These are phyloP conservation scores for Sebastes ruberrimus DNA, from an alignment of 2,797 vertebrate genomes.

Conservation along the genomic window DNA sequence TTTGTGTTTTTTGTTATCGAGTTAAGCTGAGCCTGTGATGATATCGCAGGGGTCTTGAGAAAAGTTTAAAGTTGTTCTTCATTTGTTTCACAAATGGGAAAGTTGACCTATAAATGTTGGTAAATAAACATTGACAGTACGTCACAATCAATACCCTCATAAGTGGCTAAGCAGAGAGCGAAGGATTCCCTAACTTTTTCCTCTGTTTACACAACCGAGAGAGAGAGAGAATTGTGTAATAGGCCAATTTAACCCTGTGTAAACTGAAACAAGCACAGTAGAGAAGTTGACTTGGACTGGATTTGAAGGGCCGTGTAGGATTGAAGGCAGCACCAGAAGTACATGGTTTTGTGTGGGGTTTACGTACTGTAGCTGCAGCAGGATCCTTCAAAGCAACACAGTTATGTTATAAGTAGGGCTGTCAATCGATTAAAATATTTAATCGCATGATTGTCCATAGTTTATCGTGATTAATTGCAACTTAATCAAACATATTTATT, in stretches of 20 bases:
- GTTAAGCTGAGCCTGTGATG: neutral
- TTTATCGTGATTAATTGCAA: too few relatives aligned
- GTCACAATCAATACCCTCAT: neutral
- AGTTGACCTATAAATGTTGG: neutral
- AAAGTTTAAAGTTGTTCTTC: neutral
- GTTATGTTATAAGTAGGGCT: neutral
- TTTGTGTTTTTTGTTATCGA: neutral
- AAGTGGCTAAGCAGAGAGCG: neutral
- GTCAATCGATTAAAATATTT: too few relatives aligned
- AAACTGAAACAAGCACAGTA: neutral
- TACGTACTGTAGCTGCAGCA: neutral
- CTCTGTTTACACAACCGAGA: neutral
- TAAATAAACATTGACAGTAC: conserved; percentile 2
- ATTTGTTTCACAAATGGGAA: neutral
- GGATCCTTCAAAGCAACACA: neutral
- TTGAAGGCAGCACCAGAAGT: neutral
- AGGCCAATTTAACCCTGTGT: neutral
- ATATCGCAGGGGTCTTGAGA: neutral
- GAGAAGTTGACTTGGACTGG: neutral
- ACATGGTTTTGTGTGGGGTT: neutral
- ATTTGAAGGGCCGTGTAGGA: neutral
- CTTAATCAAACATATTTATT: too few relatives aligned
- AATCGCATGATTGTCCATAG: too few relatives aligned
- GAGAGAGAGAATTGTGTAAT: conserved; percentile 12
- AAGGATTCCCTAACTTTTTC: conserved; percentile 14